phyloP scores from a whole-genome alignment of 2,888 invertebrate species.

The Sarcophaga caerulescens region DNA sequence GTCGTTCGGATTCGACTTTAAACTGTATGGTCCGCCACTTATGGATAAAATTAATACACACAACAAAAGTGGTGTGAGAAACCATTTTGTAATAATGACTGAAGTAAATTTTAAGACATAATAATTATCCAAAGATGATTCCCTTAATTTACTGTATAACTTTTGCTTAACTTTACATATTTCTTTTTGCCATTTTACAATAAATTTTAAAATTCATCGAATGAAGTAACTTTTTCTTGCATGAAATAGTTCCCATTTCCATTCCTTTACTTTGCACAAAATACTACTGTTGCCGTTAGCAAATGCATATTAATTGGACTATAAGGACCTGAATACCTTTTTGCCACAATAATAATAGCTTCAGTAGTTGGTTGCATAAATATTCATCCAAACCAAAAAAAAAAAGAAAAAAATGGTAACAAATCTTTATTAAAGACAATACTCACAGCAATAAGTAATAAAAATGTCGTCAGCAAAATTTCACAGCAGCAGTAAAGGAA shows the following conservation, averaged over 20 bases:
- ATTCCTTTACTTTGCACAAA: neutral
- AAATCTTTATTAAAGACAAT: conserved; percentile 24
- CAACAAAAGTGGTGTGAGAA: too few relatives aligned
- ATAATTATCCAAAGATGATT: too few relatives aligned
- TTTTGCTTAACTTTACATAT: too few relatives aligned
- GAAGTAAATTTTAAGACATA: too few relatives aligned
- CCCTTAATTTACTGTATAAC: too few relatives aligned
- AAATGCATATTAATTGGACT: neutral
- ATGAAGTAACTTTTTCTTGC: neutral
- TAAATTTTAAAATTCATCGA: too few relatives aligned
- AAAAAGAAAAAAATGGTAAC: neutral
- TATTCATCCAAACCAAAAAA: neutral
- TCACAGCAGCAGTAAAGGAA: neutral
- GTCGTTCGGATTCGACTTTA: too few relatives aligned
- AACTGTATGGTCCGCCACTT: too few relatives aligned
- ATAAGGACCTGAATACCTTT: neutral
- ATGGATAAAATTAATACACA: too few relatives aligned
- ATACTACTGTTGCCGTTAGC: neutral
- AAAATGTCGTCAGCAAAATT: neutral
- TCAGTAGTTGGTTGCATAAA: neutral
- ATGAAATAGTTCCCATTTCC: neutral
- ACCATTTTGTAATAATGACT: too few relatives aligned
- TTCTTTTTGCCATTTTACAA: too few relatives aligned
- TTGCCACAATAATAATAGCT: neutral
- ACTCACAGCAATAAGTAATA: neutral